Evolutionary conservation across 2,797 vertebrate species (phyloP).

Genomic region (Lutra lutra): DNA sequence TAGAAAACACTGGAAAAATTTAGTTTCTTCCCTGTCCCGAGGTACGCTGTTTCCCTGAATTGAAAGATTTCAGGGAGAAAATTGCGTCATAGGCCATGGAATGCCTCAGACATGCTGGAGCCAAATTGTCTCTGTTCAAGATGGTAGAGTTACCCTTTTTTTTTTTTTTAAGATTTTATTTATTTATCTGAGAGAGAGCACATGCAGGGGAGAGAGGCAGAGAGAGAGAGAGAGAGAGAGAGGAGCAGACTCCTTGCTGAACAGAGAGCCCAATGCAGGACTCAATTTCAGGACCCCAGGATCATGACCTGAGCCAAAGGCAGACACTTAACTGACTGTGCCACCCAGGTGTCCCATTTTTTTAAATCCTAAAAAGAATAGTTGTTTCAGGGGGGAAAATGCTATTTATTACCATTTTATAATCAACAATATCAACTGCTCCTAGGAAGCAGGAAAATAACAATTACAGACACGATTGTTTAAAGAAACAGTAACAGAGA

Average conservation of each 20-base stretch:
- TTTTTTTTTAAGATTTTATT: not conserved
- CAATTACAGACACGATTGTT: not conserved
- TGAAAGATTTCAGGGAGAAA: not conserved
- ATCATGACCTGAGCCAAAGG: not conserved
- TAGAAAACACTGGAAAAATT: constrained; percentile 11
- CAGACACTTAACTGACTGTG: not conserved
- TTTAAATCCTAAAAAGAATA: constrained; percentile 1
- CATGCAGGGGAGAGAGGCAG: not conserved
- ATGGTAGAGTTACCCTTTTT: not conserved
- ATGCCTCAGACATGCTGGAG: not conserved
- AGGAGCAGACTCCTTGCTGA: not conserved
- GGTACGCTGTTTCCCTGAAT: not conserved
- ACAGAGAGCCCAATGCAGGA: not conserved
- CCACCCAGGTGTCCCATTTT: not conserved
- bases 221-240: not conserved
- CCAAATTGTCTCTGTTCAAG: constrained; percentile 1
- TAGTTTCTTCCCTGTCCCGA: not conserved
- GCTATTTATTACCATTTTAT: not conserved
- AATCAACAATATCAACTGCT: not conserved
- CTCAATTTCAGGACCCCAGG: not conserved
- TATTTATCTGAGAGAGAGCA: not conserved
- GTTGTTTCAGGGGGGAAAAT: not conserved
- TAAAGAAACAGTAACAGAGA: not conserved
- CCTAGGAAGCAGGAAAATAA: not conserved
- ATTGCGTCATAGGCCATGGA: not conserved